Percentiles rank a stretch among this genome's conserved stretches.
These are phyloP conservation scores for Icerya purchasi DNA, from an alignment of 2,888 invertebrate species.

Conservation along the genomic window DNA sequence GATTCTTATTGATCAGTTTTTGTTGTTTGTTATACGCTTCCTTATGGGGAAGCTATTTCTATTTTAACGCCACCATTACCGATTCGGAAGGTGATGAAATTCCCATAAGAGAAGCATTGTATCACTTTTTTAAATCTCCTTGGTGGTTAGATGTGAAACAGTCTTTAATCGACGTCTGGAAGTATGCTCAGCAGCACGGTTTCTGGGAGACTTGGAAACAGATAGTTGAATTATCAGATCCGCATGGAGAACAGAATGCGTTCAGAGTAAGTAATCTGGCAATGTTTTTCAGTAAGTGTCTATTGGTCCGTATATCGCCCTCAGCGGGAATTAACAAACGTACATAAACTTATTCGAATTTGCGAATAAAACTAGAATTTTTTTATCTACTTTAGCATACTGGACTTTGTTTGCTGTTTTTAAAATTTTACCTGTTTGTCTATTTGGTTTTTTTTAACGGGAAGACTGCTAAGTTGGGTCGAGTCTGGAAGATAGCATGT, in stretches of 20 bases:
- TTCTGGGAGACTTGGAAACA: conserved; percentile 75
- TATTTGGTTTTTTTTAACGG: no score
- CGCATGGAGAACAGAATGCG: conserved; percentile 75
- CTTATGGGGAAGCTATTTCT: conserved; percentile 56
- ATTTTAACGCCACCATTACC: conserved; percentile 68
- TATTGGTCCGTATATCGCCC: no score
- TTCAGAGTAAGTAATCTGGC: conserved; percentile 58
- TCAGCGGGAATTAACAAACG: no score
- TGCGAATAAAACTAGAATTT: no score
- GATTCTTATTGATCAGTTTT: conserved; percentile 35
- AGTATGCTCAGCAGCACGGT: conserved; percentile 62
- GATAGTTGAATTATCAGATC: conserved; percentile 65
- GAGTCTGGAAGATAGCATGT: no score
- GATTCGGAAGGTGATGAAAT: conserved; percentile 71
- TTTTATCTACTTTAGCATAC: no score
- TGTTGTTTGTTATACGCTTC: conserved; percentile 45
- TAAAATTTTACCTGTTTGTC: no score
- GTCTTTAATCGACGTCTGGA: conserved; percentile 45
- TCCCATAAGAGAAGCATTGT: conserved; percentile 65
- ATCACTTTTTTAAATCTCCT: conserved; percentile 74
- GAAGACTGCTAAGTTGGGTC: no score
- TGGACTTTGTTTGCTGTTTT: no score
- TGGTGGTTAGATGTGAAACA: conserved; percentile 63
- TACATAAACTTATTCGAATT: no score
- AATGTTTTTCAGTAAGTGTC: no score